Conservation (phyloP, 2,113 vertebrate genomes). For the Isichthys henryi region DNA sequence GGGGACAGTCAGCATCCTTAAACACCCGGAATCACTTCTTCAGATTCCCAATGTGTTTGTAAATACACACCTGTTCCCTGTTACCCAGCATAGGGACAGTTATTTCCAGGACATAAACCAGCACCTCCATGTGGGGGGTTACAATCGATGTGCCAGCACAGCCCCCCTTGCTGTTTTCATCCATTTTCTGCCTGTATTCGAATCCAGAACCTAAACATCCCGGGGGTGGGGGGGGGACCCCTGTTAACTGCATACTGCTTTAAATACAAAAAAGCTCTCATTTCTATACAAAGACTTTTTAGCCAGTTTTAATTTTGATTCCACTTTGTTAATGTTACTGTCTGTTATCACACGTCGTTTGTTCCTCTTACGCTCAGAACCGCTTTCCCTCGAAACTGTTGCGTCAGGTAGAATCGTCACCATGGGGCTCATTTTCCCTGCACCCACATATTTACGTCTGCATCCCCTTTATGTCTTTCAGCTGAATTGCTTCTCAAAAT, state of each 20-base stretch:
- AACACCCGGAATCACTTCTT: neutral
- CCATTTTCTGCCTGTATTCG: neutral
- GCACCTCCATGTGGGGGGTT: neutral
- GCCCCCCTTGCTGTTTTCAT: neutral
- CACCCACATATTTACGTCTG: neutral
- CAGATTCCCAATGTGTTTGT: neutral
- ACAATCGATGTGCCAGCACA: neutral
- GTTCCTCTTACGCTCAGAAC: neutral
- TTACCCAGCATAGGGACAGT: neutral
- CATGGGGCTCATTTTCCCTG: neutral
- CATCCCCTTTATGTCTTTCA: neutral
- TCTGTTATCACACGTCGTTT: too few species aligned
- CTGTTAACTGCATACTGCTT: neutral
- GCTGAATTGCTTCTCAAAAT: constrained; percentile 7
- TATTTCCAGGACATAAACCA: neutral
- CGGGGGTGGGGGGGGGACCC: too few species aligned
- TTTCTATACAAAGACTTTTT: neutral
- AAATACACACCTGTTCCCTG: neutral
- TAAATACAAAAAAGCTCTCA: neutral
- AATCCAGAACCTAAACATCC: neutral
- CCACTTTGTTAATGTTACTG: too few species aligned
- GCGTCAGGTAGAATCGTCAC: neutral
- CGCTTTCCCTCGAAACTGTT: neutral
- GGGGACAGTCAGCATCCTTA: neutral
- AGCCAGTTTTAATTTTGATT: neutral